Evolutionary conservation across 2,888 invertebrate genomes (phyloP).

Genomic region (Isotomurus palustris): DNA sequence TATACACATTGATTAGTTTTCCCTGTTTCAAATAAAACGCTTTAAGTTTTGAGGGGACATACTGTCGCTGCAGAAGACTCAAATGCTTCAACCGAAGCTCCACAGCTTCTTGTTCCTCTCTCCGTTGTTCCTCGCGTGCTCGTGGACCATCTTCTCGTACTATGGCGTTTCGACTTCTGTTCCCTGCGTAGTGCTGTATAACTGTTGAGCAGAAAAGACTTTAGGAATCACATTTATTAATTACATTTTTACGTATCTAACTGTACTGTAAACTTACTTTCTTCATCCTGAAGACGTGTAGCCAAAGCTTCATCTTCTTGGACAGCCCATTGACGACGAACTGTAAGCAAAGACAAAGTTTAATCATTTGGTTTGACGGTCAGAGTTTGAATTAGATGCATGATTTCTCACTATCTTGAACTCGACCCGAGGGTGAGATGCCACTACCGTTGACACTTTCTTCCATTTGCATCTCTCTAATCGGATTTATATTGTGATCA

Average conservation of each 20-base stretch:
- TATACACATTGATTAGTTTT: not conserved
- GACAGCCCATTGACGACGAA: conserved; percentile 76
- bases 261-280: conserved; percentile 61
- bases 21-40: not conserved
- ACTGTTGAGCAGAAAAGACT: conserved; percentile 55
- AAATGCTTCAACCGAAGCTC: conserved; percentile 51
- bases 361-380: not conserved
- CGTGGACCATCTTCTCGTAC: conserved; percentile 73
- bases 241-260: conserved; percentile 3
- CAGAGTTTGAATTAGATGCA: not conserved
- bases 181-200: conserved; percentile 69
- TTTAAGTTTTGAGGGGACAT: conserved; percentile 46
- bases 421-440: conserved; percentile 1
- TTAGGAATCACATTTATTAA: not conserved
- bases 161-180: conserved; percentile 68
- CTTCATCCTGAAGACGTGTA: conserved; percentile 72
- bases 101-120: conserved; percentile 63
- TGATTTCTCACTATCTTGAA: conserved; percentile 6
- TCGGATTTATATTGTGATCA: too few relatives aligned
- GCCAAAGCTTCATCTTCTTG: conserved; percentile 79
- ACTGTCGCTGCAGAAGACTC: conserved; percentile 61
- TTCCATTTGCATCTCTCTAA: too few relatives aligned
- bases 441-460: not conserved
- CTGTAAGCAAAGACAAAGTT: conserved; percentile 52
- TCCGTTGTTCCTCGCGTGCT: conserved; percentile 67